These are phyloP conservation scores for Nesospiza acunhae DNA, from an alignment of 2,113 vertebrate species.

Conservation along the genomic window DNA sequence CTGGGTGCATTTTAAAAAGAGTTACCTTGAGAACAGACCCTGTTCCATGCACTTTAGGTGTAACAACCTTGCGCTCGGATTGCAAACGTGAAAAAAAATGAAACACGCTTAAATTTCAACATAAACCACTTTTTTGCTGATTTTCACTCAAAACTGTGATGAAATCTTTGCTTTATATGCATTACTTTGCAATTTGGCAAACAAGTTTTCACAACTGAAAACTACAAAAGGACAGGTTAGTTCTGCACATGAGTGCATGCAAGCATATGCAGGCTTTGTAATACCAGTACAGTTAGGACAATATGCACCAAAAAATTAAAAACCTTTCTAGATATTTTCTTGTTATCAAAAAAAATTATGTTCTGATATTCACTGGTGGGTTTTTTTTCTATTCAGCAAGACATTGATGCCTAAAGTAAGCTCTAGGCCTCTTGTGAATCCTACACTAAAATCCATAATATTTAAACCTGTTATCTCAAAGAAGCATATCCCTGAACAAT, in stretches of 20 bases:
- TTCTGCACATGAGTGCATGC: background rate
- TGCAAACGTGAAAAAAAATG: background rate
- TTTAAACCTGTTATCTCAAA: background rate
- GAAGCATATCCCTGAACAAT: background rate
- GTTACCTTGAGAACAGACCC: background rate
- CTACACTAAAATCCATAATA: background rate
- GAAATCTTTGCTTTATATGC: background rate
- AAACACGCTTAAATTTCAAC: background rate
- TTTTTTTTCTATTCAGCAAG: background rate
- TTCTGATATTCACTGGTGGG: background rate
- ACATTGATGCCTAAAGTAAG: background rate
- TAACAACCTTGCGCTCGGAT: background rate
- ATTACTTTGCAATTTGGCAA: background rate
- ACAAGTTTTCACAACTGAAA: background rate
- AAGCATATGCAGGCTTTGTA: background rate
- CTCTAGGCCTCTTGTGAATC: background rate
- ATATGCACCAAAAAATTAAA: background rate
- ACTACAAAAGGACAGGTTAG: background rate
- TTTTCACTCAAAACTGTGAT: background rate
- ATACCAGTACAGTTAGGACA: background rate
- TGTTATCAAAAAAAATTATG: background rate
- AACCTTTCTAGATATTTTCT: background rate
- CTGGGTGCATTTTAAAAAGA: background rate
- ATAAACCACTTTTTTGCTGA: background rate
- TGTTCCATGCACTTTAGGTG: background rate